These are phyloP conservation scores for Mnemiopsis leidyi DNA, from an alignment of 37 sponge, comb jelly and placozoan genomes.

Conservation along the genomic window DNA sequence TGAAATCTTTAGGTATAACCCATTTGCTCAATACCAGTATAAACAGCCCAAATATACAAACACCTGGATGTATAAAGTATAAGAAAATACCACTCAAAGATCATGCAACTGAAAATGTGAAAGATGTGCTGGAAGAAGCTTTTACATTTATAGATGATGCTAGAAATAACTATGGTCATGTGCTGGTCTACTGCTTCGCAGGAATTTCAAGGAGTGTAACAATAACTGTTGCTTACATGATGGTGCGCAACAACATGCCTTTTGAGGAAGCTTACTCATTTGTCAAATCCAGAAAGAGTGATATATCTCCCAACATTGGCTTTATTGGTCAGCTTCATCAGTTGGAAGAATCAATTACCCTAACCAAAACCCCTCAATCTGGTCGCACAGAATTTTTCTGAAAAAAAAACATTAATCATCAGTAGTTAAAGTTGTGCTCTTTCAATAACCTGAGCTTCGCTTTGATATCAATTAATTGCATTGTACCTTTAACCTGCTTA, in stretches of 20 bases:
- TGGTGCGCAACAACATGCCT: conserved; percentile 41
- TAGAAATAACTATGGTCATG: neutral
- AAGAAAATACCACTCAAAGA: conserved; percentile 60
- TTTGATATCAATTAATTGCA: too few relatives aligned
- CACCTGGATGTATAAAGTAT: neutral
- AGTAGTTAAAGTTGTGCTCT: too few relatives aligned
- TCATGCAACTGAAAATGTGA: conserved; percentile 28
- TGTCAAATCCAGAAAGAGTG: conserved; percentile 55
- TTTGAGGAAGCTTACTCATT: conserved; percentile 55
- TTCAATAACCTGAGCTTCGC: too few relatives aligned
- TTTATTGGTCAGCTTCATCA: conserved; percentile 60
- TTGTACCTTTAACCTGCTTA: too few relatives aligned
- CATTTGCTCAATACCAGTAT: conserved; percentile 47
- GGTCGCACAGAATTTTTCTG: neutral
- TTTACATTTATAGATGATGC: conserved; percentile 58
- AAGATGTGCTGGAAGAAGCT: conserved; percentile 11
- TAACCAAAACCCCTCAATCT: neutral
- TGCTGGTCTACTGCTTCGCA: conserved; percentile 47
- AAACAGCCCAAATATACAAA: conserved; percentile 14
- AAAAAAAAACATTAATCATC: neutral
- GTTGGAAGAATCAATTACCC: neutral
- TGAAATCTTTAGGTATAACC: conserved; percentile 49
- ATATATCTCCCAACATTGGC: conserved; percentile 59
- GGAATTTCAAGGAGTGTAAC: conserved; percentile 57
- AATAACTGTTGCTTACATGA: conserved; percentile 52